phyloP scores from a whole-genome alignment of 2,113 vertebrate species.

The Nymphicus hollandicus region DNA sequence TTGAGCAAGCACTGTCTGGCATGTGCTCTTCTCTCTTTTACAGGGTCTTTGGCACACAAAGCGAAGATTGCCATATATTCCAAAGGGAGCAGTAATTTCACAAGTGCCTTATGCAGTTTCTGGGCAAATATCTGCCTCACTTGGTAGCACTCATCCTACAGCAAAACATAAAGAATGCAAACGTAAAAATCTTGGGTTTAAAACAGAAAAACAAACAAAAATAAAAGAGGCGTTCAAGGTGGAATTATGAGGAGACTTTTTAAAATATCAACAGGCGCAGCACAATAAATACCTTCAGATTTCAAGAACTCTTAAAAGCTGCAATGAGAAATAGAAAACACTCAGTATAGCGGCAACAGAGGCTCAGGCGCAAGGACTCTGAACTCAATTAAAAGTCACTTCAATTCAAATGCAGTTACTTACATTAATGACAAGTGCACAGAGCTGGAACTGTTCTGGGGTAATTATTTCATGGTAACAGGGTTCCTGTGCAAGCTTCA shows the following conservation, averaged over 20 bases:
- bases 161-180: conserved; percentile 19
- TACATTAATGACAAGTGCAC: conserved; percentile 97
- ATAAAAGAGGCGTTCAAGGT: not conserved
- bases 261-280: not conserved
- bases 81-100: conserved; percentile 91
- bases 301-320: not conserved
- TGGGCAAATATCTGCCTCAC: conserved; percentile 98
- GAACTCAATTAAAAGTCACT: not conserved
- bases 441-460: conserved; percentile 98
- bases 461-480: conserved; percentile 99
- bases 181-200: not conserved
- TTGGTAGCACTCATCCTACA: conserved; percentile 97
- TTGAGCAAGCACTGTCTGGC: conserved; percentile 98
- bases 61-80: conserved; percentile 98
- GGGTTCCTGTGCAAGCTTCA: conserved; percentile 98
- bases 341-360: not conserved
- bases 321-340: not conserved
- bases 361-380: not conserved
- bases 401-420: conserved; percentile 66
- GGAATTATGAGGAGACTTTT: not conserved
- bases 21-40: conserved; percentile 96
- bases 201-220: not conserved
- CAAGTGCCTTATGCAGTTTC: conserved; percentile 95
- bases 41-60: conserved; percentile 97
- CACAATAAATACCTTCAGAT: not conserved